Conservation (phyloP, 2,888 invertebrate species). For the Rhabditoides inermis region DNA sequence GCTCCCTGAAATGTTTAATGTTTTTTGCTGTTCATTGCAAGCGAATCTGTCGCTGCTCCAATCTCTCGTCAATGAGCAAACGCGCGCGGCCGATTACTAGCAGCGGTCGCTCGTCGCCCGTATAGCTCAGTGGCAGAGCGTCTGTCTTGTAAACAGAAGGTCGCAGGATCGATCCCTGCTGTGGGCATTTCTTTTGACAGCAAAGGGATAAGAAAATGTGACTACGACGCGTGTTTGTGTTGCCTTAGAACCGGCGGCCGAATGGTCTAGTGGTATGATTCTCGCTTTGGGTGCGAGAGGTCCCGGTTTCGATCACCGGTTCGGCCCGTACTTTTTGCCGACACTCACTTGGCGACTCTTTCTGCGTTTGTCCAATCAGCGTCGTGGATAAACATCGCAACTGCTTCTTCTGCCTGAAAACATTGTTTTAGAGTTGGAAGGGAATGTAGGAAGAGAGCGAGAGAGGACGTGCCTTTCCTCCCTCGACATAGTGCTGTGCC, state of each 20-base stretch:
- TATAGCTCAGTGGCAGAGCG: no score
- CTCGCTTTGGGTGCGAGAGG: slow-evolving; percentile 53
- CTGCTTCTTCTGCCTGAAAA: slow-evolving; percentile 69
- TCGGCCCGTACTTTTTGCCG: slow-evolving; percentile 9
- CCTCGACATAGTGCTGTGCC: slow-evolving; percentile 76
- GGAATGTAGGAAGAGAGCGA: not conserved
- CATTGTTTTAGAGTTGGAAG: no score
- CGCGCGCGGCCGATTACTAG: no score
- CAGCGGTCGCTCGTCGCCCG: no score
- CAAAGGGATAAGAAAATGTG: no score
- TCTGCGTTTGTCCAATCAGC: slow-evolving; percentile 82
- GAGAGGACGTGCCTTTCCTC: not conserved
- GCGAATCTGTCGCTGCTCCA: no score
- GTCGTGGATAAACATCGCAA: slow-evolving; percentile 76
- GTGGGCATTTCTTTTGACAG: no score
- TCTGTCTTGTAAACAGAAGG: no score
- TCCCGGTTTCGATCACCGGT: slow-evolving; percentile 44
- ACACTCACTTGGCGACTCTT: slow-evolving; percentile 65
- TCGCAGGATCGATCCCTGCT: no score
- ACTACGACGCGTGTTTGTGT: no score
- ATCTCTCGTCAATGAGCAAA: not conserved
- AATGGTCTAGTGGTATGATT: slow-evolving; percentile 52
- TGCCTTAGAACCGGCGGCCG: no score
- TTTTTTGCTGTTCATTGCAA: no score
- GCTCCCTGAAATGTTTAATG: slow-evolving; percentile 59